phyloP scores from a whole-genome alignment of 2,113 vertebrate species.

The Hiodon alosoides region DNA sequence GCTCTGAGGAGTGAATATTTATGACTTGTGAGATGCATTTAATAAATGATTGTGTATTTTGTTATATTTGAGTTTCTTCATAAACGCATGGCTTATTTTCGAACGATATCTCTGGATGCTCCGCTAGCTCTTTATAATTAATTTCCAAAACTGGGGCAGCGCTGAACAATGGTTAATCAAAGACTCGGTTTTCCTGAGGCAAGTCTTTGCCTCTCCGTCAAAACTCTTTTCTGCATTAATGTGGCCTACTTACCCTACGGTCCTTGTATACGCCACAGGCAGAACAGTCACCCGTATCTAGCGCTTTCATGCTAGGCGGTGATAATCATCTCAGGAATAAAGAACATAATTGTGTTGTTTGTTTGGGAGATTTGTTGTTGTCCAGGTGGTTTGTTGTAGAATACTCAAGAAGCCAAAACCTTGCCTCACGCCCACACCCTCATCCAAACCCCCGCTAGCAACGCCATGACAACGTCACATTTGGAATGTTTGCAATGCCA shows the following conservation, averaged over 20 bases:
- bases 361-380: constrained; percentile 10
- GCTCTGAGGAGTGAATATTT: neutral
- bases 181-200: neutral
- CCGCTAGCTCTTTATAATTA: constrained; percentile 14
- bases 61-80: constrained; percentile 8
- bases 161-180: constrained; percentile 17
- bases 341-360: neutral
- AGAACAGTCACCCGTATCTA: constrained; percentile 1
- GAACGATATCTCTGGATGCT: constrained; percentile 21
- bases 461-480: neutral
- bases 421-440: neutral
- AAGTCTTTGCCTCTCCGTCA: constrained; percentile 10
- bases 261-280: neutral
- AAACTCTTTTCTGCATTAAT: constrained; percentile 5
- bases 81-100: constrained; percentile 22
- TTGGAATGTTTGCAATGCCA: neutral
- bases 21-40: neutral
- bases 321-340: neutral
- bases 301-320: neutral
- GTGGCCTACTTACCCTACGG: neutral
- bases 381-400: neutral
- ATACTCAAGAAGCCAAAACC: neutral
- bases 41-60: constrained; percentile 1
- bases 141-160: constrained; percentile 4
- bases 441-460: neutral